Evolutionary conservation across 2,888 invertebrate genomes (phyloP).

Genomic region (Daptonema setosum): DNA sequence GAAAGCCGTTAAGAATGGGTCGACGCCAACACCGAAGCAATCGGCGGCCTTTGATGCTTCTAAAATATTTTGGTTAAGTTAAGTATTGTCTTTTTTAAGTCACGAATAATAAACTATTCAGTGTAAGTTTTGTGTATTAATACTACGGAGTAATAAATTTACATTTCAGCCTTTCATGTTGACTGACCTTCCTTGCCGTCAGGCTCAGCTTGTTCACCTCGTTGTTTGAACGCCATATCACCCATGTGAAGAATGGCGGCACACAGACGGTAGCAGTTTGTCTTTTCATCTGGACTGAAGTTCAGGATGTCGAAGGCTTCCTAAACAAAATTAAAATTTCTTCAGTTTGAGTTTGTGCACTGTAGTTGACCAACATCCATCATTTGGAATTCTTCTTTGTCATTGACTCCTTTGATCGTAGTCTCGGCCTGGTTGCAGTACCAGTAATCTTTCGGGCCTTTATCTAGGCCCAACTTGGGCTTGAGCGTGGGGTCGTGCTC

Average conservation of each 20-base stretch:
- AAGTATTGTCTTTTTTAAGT: neutral
- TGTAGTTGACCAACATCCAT: constrained; percentile 18
- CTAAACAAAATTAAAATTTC: constrained; percentile 33
- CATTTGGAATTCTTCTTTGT: constrained; percentile 58
- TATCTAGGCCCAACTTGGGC: neutral
- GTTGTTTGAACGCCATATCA: constrained; percentile 98
- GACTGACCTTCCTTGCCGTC: constrained; percentile 14
- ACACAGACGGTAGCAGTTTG: constrained; percentile 84
- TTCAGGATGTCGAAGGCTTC: constrained; percentile 93
- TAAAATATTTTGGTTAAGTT: neutral
- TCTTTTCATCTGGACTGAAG: constrained; percentile 82
- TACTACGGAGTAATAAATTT: neutral
- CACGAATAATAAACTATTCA: too few relatives aligned
- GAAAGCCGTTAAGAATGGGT: constrained; percentile 18
- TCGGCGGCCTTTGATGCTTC: constrained; percentile 4
- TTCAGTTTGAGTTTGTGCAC: too few relatives aligned
- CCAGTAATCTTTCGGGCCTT: constrained; percentile 66
- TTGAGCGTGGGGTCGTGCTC: constrained; percentile 33
- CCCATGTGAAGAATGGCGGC: constrained; percentile 98
- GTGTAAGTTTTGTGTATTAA: too few relatives aligned
- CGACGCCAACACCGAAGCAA: constrained; percentile 6
- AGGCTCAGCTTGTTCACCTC: constrained; percentile 89
- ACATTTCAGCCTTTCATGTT: neutral
- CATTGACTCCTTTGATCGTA: constrained; percentile 73
- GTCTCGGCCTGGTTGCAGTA: constrained; percentile 79